Base-by-base conservation (phyloP, 1,140 invertebrate species). In the Calycopis cecrops region DNA sequence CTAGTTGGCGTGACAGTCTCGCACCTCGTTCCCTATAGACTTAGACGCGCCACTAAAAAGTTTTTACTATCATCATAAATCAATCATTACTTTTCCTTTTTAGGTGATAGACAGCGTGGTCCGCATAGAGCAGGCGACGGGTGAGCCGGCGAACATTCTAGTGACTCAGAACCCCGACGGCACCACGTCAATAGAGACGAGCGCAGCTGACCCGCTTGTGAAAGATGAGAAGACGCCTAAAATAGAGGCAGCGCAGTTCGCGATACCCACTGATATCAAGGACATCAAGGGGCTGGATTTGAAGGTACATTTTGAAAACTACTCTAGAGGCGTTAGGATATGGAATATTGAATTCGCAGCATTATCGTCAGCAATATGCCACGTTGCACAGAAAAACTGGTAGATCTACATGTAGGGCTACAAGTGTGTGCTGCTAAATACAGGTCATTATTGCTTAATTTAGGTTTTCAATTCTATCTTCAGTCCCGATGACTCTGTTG, bases 101-200 rank as follows among this genome's bases (percentile, higher is more conserved):
- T 16, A 44, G 85, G 84, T 87, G 9, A 77, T 88, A 61, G 87
- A 88, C 62, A 86, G 84, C 52, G 87, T 88, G 14, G 87, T 88
- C 1, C 76, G 87, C 51, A 88, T 88, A 57, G 86, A 88, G 48
- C 87, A 88, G 57, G 81, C 84, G 0, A 82, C 85, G 0, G 83
- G 84, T 1, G 81, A 87, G 54, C 81, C 79, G 3, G 82, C 82
- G 3, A 88, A 88, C 52, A 88, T 88, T 14, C 65, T 88, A 0
- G 87, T 88, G 8, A 88, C 87, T 0, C 87, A 88, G 55, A 88
- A 88, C 56, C 66, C 87, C 0, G 86, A 88, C 47, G 87, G 87
- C 1, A 88, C 86, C 11, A 88, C 87, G 0, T 88, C 86, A 10
- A 88, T 88, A 48, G 87, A 88, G 60, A 84, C 85, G 9, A 82